Evolutionary conservation across 2,797 vertebrate species (phyloP), one percentile per base, ranked within the genome.

Genomic region (Hafferia zeledoni): DNA sequence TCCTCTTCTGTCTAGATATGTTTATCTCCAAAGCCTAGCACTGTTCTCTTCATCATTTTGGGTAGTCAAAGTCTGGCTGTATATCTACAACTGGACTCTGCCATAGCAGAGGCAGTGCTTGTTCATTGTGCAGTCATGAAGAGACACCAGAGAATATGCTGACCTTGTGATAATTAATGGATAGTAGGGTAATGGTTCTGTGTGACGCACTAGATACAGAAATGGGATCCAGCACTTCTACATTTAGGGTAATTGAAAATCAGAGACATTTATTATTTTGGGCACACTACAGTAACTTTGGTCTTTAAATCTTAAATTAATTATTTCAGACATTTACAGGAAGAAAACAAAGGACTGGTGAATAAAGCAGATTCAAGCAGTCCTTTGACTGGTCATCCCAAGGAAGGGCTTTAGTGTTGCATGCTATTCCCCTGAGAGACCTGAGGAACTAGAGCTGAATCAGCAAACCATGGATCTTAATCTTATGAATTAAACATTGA

Each of bases 231-330:
- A 97, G 55, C 87, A 79, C 85, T 96, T 91, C 88, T 92, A 93
- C 96, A 96, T 98, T 98, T 97, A 96, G 65, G 92, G 93, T 98
- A 98, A 98, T 96, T 98, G 96, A 98, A 98, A 97, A 92, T 95
- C 95, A 95, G 94, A 98, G 97, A 97, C 93, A 93, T 97, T 97
- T 97, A 98, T 98, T 97, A 96, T 96, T 97, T 97, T 95, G 93
- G 97, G 93, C 97, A 97, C 70, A 76, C 84, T 96, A 92, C 83
- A 93, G 91, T 95, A 97, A 96, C 93, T 97, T 93, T 64, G 69
- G 59, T 95, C 97, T 97, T 97, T 94, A 97, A 94, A 96, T 93
- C 94, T 96, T 97, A 93, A 93, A 95, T 94, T 96, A 97, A 97
- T 97, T 88, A 95, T 96, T 96, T 96, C 52, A 95, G 95, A 86